These are phyloP conservation scores for Conus ventricosus DNA, from an alignment of 1,140 invertebrate species.

Conservation along the genomic window DNA sequence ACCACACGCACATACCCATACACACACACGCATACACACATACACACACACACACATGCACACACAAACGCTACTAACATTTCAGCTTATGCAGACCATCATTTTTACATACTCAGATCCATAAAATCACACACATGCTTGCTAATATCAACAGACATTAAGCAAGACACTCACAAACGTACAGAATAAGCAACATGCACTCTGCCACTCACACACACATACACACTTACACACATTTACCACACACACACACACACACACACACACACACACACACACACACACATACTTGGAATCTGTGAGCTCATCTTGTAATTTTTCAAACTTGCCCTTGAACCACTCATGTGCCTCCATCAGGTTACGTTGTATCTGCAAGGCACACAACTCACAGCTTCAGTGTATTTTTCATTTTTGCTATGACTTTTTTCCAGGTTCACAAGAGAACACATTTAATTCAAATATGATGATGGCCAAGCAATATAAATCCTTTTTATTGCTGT, in stretches of 20 bases:
- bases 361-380: constrained; percentile 59
- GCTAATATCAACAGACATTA: not conserved
- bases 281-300: constrained; percentile 56
- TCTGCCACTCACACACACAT: not conserved
- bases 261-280: not conserved
- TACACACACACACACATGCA: not conserved
- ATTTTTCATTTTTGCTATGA: too few relatives aligned
- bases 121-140: not conserved
- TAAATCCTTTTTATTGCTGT: too few relatives aligned
- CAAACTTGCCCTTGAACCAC: constrained; percentile 71
- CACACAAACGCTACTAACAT: not conserved
- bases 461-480: too few relatives aligned
- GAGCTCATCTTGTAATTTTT: constrained; percentile 67
- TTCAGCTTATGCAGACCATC: too few relatives aligned
- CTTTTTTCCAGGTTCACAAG: too few relatives aligned
- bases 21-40: not conserved
- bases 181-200: too few relatives aligned
- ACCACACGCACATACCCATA: not conserved
- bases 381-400: not conserved
- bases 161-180: not conserved
- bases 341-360: constrained; percentile 70
- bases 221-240: not conserved
- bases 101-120: not conserved
- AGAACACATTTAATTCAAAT: too few relatives aligned
- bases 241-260: not conserved